Evolutionary conservation across 2,797 vertebrate genomes (phyloP).

Genomic region (Pelobates cultripes): DNA sequence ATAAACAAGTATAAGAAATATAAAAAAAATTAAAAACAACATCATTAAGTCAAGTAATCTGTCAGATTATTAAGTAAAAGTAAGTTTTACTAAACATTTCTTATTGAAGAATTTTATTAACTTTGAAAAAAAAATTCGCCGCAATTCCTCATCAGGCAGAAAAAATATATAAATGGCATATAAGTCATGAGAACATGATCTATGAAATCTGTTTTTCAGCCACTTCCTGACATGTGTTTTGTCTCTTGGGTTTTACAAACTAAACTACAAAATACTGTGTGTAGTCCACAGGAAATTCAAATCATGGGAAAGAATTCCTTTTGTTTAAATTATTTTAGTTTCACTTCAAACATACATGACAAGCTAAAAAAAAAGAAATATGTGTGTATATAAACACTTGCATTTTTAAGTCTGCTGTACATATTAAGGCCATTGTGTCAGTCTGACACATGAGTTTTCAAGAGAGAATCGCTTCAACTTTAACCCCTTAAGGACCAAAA

Average conservation of each 20-base stretch:
- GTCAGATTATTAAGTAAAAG: too few species aligned
- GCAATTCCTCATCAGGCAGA: not conserved
- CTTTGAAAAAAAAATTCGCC: slow-evolving; percentile 12
- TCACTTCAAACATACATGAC: slow-evolving; percentile 38
- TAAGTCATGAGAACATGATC: slow-evolving; percentile 46
- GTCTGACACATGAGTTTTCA: too few species aligned
- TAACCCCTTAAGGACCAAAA: too few species aligned
- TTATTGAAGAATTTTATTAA: slow-evolving; percentile 17
- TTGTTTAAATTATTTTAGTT: slow-evolving; percentile 53
- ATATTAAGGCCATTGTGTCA: too few species aligned
- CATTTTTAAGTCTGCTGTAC: not conserved
- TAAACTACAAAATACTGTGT: slow-evolving; percentile 30
- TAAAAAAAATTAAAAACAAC: too few species aligned
- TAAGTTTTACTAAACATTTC: not conserved
- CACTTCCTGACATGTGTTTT: slow-evolving; percentile 52
- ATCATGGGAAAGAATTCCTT: slow-evolving; percentile 52
- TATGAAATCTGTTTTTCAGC: slow-evolving; percentile 40
- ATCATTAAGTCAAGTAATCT: too few species aligned
- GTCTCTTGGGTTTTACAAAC: slow-evolving; percentile 46
- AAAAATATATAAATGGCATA: slow-evolving; percentile 27
- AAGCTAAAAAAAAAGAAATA: slow-evolving; percentile 10
- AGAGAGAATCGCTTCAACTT: too few species aligned
- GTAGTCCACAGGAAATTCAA: slow-evolving; percentile 47
- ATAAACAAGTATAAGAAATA: too few species aligned
- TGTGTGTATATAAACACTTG: slow-evolving; percentile 24